Conservation (phyloP, 2,113 vertebrate species). For the Elaphurus davidianus region DNA sequence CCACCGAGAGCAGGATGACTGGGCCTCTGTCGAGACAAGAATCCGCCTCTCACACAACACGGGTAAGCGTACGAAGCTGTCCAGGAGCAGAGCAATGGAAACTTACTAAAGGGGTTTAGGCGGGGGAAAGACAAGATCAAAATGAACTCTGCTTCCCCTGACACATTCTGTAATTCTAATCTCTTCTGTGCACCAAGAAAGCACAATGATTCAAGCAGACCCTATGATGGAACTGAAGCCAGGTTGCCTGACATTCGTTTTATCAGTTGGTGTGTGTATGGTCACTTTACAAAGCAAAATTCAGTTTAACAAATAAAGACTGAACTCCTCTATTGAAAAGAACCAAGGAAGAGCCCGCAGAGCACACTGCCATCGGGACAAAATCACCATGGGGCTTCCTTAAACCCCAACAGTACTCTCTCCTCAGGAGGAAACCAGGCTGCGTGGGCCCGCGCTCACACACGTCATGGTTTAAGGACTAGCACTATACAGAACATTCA, state of each 20-base stretch:
- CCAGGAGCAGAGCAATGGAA: background rate
- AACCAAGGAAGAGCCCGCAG: no score
- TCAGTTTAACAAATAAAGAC: background rate
- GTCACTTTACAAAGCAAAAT: background rate
- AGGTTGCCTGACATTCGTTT: background rate
- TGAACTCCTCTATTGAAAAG: background rate
- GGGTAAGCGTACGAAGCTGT: rapidly evolving
- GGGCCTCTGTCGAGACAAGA: rapidly evolving
- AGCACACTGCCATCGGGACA: background rate
- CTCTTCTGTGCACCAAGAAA: background rate
- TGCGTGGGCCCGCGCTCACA: background rate
- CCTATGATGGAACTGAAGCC: background rate
- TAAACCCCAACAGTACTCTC: background rate
- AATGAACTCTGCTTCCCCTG: background rate
- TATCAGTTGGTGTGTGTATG: background rate
- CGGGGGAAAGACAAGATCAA: background rate
- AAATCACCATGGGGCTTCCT: background rate
- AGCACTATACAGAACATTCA: background rate
- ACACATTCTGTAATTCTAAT: background rate
- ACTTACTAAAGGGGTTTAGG: no score
- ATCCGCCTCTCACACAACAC: rapidly evolving
- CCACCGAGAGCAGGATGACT: background rate
- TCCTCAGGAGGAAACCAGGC: background rate
- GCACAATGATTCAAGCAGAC: background rate
- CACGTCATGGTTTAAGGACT: background rate